A percentile compares a stretch with the other conserved stretches of the same genome.
Evolutionary conservation across 2,888 invertebrate genomes (phyloP).

Genomic region (Spodoptera littoralis): DNA sequence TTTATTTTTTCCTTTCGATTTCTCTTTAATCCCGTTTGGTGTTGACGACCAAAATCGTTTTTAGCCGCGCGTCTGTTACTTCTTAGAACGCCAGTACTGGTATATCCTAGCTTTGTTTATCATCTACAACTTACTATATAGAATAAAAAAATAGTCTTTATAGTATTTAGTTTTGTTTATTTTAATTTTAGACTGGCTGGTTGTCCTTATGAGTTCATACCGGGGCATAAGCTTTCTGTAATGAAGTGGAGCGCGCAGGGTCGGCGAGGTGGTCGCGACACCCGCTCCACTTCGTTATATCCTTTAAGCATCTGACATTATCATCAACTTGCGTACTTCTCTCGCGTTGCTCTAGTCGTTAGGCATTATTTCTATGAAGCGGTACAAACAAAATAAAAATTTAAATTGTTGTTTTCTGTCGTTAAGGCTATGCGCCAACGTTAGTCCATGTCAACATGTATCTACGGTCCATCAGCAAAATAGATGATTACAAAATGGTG

Average conservation of each 20-base stretch:
- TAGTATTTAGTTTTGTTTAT: conserved; percentile 57
- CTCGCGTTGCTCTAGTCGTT: conserved; percentile 45
- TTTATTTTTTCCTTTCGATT: conserved; percentile 71
- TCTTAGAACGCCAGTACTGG: conserved; percentile 53
- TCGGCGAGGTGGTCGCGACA: background rate
- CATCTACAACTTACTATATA: conserved; percentile 46
- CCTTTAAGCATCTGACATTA: conserved; percentile 76
- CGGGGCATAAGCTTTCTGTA: conserved; percentile 71
- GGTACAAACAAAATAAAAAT: conserved; percentile 63
- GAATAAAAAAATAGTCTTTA: conserved; percentile 46
- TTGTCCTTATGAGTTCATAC: conserved; percentile 73
- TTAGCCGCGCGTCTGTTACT: conserved; percentile 70
- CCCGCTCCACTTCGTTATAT: conserved; percentile 68
- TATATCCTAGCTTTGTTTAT: conserved; percentile 59
- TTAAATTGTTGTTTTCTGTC: conserved; percentile 78
- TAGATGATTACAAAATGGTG: conserved; percentile 99
- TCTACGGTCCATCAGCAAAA: conserved; percentile 99
- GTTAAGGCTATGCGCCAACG: conserved; percentile 94
- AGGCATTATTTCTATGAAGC: conserved; percentile 52
- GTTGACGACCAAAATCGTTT: conserved; percentile 89
- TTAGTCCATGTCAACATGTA: conserved; percentile 97
- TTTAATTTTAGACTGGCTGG: conserved; percentile 74
- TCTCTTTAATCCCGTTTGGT: conserved; percentile 78
- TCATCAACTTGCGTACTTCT: conserved; percentile 65
- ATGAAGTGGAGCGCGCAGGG: conserved; percentile 65